Evolutionary conservation across 2,797 vertebrate species (phyloP).

Genomic region (Dryobates pubescens): DNA sequence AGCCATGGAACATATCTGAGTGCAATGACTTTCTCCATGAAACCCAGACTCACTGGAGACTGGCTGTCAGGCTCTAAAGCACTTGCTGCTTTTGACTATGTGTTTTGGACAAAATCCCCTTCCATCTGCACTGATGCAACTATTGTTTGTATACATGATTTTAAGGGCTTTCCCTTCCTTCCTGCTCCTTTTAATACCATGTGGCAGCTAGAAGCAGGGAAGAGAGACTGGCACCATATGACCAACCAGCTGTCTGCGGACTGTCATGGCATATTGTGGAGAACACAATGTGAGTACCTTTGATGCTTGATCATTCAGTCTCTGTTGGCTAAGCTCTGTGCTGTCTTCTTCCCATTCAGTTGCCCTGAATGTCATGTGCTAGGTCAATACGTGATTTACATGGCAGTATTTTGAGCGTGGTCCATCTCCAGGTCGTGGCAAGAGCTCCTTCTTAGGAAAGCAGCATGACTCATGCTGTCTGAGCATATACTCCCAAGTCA

Average conservation of each 20-base stretch:
- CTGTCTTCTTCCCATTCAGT: neutral
- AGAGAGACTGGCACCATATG: slow-evolving; percentile 39
- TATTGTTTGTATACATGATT: slow-evolving; percentile 24
- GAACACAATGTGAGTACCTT: slow-evolving; percentile 40
- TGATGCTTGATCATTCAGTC: neutral
- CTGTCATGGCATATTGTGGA: slow-evolving; percentile 39
- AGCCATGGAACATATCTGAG: neutral
- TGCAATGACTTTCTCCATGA: neutral
- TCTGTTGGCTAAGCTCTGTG: neutral
- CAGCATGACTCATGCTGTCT: neutral
- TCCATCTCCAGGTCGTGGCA: neutral
- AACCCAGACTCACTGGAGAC: neutral
- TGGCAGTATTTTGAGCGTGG: neutral
- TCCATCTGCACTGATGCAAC: slow-evolving; percentile 33
- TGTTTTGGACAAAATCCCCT: slow-evolving; percentile 14
- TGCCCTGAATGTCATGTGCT: neutral
- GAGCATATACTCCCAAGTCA: neutral
- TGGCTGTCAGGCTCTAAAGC: neutral
- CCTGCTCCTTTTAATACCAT: slow-evolving; percentile 11
- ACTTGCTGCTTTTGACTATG: neutral
- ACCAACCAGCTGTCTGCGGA: slow-evolving; percentile 60
- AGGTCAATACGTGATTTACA: neutral
- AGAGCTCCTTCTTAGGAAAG: neutral
- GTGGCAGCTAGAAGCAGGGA: slow-evolving; percentile 30
- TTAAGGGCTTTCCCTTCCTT: slow-evolving; percentile 29